A percentile compares a stretch with the other conserved stretches of the same genome.
These are phyloP conservation scores for Dinoponera quadriceps DNA, from an alignment of 1,140 invertebrate species.

Conservation along the genomic window DNA sequence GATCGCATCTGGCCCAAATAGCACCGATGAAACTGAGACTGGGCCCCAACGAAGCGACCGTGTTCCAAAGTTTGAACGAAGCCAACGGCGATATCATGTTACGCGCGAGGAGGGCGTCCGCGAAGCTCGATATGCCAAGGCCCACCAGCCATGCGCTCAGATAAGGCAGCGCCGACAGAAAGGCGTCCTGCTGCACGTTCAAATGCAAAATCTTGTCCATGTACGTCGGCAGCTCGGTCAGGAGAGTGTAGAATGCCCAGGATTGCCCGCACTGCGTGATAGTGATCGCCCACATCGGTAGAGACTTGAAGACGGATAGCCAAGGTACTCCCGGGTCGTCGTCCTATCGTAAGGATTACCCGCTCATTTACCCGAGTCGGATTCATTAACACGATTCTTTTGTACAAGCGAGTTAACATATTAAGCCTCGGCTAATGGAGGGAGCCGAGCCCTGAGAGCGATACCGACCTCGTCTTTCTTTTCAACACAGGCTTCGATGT, in stretches of 20 bases:
- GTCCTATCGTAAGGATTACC: conserved; percentile 63
- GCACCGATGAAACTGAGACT: conserved; percentile 91
- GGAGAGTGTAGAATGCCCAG: conserved; percentile 97
- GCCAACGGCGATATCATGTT: conserved; percentile 88
- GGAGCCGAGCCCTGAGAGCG: no score
- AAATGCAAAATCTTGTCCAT: conserved; percentile 97
- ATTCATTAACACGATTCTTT: no score
- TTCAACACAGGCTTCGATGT: conserved; percentile 87
- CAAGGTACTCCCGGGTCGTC: conserved; percentile 88
- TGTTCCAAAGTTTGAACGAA: conserved; percentile 92
- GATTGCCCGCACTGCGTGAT: conserved; percentile 96
- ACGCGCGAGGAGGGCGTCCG: conserved; percentile 89
- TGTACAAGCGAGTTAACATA: conserved; percentile 15
- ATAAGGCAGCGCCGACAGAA: conserved; percentile 83
- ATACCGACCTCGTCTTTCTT: conserved; percentile 78
- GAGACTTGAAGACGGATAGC: conserved; percentile 91
- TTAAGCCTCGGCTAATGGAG: no score
- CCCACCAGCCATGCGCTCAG: conserved; percentile 89
- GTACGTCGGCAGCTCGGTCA: conserved; percentile 97
- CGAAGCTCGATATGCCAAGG: conserved; percentile 89
- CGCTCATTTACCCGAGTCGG: background rate
- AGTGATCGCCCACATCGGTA: conserved; percentile 95
- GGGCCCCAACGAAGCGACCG: conserved; percentile 90
- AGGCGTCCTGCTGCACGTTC: conserved; percentile 89
- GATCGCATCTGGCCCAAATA: conserved; percentile 92